These are phyloP conservation scores for Rhabdophis nuchalis DNA, from an alignment of 2,797 vertebrate genomes.

Conservation along the genomic window DNA sequence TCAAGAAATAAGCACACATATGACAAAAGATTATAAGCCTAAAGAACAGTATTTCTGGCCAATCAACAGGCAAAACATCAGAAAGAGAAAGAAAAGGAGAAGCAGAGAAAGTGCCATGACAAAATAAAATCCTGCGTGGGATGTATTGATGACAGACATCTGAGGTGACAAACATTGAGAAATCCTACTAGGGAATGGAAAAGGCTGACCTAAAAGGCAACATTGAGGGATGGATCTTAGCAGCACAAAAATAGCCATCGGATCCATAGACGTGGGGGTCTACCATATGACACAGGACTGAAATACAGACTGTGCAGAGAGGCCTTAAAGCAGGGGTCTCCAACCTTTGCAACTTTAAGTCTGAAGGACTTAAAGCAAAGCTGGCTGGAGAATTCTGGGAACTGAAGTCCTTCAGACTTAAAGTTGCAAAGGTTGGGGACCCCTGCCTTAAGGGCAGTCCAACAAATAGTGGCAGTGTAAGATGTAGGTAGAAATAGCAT, in stretches of 20 bases:
- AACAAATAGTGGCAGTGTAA: background rate
- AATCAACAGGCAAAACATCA: background rate
- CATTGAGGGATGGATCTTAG: background rate
- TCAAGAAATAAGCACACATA: background rate
- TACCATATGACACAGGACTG: background rate
- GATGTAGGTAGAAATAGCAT: background rate
- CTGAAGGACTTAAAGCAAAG: too few relatives aligned
- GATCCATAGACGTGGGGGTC: background rate
- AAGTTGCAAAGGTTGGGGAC: too few relatives aligned
- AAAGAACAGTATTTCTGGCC: background rate
- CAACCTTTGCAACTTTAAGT: too few relatives aligned
- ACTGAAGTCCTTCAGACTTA: too few relatives aligned
- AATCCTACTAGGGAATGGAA: background rate
- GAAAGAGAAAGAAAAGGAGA: background rate
- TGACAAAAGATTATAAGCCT: background rate
- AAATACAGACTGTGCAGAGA: background rate
- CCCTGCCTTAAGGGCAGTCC: background rate
- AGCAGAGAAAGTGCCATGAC: background rate
- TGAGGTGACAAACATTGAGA: background rate
- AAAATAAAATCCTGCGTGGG: background rate
- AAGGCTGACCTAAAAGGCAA: background rate
- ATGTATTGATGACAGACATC: background rate
- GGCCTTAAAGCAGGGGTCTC: too few relatives aligned
- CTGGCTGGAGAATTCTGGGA: too few relatives aligned
- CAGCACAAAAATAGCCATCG: background rate